Evolutionary conservation across 2,797 vertebrate species (phyloP), one percentile per base, ranked within the genome.

Genomic region (Myotis findleyi): DNA sequence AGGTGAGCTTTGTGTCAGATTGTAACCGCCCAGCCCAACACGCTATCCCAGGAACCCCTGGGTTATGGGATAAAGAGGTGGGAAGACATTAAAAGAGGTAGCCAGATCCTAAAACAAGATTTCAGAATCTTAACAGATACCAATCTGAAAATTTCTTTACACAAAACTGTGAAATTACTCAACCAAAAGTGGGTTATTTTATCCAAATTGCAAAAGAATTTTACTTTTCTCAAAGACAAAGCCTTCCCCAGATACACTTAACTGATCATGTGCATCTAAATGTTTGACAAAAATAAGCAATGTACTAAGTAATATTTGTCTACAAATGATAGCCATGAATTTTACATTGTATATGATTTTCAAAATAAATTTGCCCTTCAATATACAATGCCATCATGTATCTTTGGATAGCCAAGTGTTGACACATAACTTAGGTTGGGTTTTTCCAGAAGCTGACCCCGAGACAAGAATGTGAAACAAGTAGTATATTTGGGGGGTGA

Each of bases 141-240:
- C 17, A 27, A 55, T 88, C 55, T 79, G 14, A 87, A 92, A 89
- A 81, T 27, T 73, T 23, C 17, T 80, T 14, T 47, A 88, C 14
- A 83, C 27, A 91, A 69, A 90, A 88, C 33, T 53, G 12, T 94
- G 69, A 92, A 94, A 91, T 7, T 96, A 14, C 13, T 33, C 68
- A 38, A 36, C 7, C 55, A 85, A 89, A 91, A 68, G 6, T 53
- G 1, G 14, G 0, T 33, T 76, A 13, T 66, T 20, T 66, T 59
- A 92, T 75, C 64, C 11, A 90, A 83, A 95, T 64, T 89, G 18
- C 27, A 86, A 89, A 86, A 41, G 17, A 71, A 59, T 82, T 87
- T 84, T 73, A 89, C 57, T 71, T 93, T 90, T 76, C 79, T 79
- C 49, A 80, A 83, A 88, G 36, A 94, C 17, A 87, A 93, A 57